phyloP scores from a whole-genome alignment of 2,888 invertebrate genomes.

The Hydroisotoma schaefferi region DNA sequence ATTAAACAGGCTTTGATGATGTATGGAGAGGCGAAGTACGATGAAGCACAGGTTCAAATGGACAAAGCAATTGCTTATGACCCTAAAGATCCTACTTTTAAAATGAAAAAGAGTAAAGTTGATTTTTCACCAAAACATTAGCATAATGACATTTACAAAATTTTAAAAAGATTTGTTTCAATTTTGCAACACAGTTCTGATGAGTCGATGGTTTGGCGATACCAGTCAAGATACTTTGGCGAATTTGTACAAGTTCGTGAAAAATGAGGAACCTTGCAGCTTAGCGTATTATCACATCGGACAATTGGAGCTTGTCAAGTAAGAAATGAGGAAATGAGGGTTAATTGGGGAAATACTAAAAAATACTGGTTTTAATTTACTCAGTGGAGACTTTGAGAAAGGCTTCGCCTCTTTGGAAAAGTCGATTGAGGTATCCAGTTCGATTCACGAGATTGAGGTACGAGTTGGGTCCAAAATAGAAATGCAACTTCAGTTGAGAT shows the following conservation, averaged over 20 bases:
- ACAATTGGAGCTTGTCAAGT: constrained; percentile 21
- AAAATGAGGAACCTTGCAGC: constrained; percentile 16
- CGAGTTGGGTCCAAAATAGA: constrained; percentile 25
- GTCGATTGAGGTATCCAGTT: constrained; percentile 15
- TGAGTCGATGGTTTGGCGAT: background rate
- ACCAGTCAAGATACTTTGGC: constrained; percentile 7
- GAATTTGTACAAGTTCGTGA: constrained; percentile 6
- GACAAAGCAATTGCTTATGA: constrained; percentile 12
- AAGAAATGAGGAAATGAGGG: constrained; percentile 4
- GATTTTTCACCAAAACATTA: background rate
- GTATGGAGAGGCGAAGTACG: background rate
- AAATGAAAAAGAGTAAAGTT: constrained; percentile 12
- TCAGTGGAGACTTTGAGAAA: constrained; percentile 27
- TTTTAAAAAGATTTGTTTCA: background rate
- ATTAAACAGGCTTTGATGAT: constrained; percentile 4
- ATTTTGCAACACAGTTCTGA: constrained; percentile 13
- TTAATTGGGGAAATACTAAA: background rate
- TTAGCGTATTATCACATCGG: constrained; percentile 28
- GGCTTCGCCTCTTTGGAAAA: constrained; percentile 23
- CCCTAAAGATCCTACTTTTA: constrained; percentile 10
- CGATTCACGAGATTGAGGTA: constrained; percentile 20
- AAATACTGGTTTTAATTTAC: background rate
- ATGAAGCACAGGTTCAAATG: background rate
- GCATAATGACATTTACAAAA: background rate
- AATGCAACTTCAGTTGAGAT: constrained; percentile 12